Evolutionary conservation across 2,888 invertebrate species (phyloP).

Genomic region (Sisyra terminalis): DNA sequence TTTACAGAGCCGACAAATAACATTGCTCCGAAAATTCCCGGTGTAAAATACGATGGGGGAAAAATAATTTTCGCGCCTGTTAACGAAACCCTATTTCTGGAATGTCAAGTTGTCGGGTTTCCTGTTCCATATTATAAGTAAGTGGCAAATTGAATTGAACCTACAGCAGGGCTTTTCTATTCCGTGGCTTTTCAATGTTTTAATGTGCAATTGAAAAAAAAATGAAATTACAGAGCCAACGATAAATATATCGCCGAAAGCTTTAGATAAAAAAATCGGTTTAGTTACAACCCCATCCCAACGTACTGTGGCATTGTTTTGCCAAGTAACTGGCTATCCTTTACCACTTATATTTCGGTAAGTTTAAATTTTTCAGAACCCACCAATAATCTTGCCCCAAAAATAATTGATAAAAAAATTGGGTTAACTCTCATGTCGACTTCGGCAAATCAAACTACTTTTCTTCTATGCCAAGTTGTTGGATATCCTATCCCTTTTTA

Average conservation of each 20-base stretch:
- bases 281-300: slow-evolving; percentile 11
- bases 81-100: slow-evolving; percentile 37
- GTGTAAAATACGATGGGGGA: slow-evolving; percentile 26
- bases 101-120: slow-evolving; percentile 51
- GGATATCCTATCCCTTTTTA: slow-evolving; percentile 45
- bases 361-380: slow-evolving; percentile 29
- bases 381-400: slow-evolving; percentile 43
- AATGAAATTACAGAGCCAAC: slow-evolving; percentile 30
- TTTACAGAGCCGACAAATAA: slow-evolving; percentile 44
- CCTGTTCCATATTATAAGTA: slow-evolving; percentile 57
- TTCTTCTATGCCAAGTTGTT: slow-evolving; percentile 40
- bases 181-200: neutral
- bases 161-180: neutral
- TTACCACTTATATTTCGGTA: slow-evolving; percentile 27
- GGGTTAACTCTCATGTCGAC: slow-evolving; percentile 23
- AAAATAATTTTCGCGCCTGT: slow-evolving; percentile 13
- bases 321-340: slow-evolving; percentile 45
- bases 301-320: slow-evolving; percentile 27
- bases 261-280: slow-evolving; percentile 26
- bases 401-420: slow-evolving; percentile 28
- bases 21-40: slow-evolving; percentile 36
- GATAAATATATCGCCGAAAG: slow-evolving; percentile 41
- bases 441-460: slow-evolving; percentile 16
- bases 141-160: slow-evolving; percentile 18
- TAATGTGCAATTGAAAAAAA: no score